Evolutionary conservation across 2,797 vertebrate species (phyloP).

Genomic region (Poecilia velifera): DNA sequence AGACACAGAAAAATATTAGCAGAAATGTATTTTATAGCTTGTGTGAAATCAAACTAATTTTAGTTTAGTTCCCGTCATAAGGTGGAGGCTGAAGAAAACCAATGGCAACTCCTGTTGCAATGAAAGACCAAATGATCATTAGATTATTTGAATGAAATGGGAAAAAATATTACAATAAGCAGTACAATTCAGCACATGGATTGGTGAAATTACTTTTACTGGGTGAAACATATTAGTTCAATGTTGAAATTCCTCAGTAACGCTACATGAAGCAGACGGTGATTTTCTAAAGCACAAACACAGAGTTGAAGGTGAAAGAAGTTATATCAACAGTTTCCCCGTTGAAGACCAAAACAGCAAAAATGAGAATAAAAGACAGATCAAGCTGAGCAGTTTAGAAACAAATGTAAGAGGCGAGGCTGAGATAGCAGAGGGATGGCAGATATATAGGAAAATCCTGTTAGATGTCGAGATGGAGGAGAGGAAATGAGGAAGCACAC

Average conservation of each 20-base stretch:
- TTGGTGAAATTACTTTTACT: neutral
- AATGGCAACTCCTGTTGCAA: neutral
- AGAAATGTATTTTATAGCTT: neutral
- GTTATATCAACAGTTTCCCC: neutral
- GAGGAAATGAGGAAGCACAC: neutral
- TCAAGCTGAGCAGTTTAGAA: neutral
- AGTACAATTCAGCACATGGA: neutral
- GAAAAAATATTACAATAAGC: neutral
- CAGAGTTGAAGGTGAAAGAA: neutral
- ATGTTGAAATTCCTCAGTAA: neutral
- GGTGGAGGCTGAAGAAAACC: neutral
- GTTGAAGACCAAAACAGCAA: neutral
- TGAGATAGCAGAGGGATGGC: neutral
- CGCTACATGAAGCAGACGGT: neutral
- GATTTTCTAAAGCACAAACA: neutral
- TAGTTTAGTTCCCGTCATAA: neutral
- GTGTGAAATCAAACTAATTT: neutral
- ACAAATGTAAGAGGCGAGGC: neutral
- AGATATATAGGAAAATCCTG: neutral
- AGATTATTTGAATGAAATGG: neutral
- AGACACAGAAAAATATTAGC: neutral
- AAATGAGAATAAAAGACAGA: neutral
- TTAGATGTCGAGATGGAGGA: neutral
- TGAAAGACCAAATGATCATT: neutral
- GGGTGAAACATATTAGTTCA: neutral